These are phyloP conservation scores for Seriola dumerili DNA, from an alignment of 2,113 vertebrate genomes.

Conservation along the genomic window DNA sequence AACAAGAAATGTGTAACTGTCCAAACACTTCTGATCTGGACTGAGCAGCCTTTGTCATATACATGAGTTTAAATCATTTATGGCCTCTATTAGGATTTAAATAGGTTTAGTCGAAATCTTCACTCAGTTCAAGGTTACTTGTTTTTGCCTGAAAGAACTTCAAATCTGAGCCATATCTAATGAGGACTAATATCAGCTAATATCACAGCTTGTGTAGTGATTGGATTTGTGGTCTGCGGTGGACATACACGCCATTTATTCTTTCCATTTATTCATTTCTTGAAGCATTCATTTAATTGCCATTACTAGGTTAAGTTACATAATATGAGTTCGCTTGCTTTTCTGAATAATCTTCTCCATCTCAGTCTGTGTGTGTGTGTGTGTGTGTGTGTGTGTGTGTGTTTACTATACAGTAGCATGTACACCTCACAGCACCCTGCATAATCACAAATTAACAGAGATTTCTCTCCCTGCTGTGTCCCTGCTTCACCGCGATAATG, in stretches of 20 bases:
- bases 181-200: too few relatives aligned
- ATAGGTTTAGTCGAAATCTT: too few relatives aligned
- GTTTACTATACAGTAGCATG: neutral
- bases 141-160: too few relatives aligned
- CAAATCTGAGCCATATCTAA: too few relatives aligned
- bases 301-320: neutral
- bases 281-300: too few relatives aligned
- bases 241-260: neutral
- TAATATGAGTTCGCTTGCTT: neutral
- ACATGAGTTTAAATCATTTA: too few relatives aligned
- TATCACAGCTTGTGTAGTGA: neutral
- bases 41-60: too few relatives aligned
- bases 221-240: neutral
- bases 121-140: too few relatives aligned
- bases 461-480: constrained; percentile 4
- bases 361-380: neutral
- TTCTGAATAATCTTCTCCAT: neutral
- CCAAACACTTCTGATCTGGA: too few relatives aligned
- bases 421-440: neutral
- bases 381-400: neutral
- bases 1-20: too few relatives aligned
- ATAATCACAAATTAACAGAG: constrained; percentile 21
- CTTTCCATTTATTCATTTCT: too few relatives aligned
- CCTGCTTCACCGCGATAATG: constrained; percentile 17
- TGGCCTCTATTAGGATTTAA: too few relatives aligned